Conservation (phyloP, 2,888 invertebrate species). For the Sinohyriopsis cumingii region DNA sequence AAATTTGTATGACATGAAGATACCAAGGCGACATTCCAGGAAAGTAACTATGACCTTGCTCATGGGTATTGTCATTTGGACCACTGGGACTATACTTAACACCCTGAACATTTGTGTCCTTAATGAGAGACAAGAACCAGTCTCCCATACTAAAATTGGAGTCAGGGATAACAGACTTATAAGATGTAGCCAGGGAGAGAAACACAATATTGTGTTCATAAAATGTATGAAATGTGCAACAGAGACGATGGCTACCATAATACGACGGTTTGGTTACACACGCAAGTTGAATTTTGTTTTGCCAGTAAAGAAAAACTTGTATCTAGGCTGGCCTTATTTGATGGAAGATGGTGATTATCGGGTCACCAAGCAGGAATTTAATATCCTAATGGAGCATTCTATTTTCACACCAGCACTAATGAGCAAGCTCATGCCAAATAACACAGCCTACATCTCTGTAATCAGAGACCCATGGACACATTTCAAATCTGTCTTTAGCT, state of each 20-base stretch:
- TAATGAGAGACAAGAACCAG: no score
- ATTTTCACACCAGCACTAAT: conserved; percentile 61
- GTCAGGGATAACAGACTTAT: no score
- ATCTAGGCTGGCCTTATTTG: conserved; percentile 67
- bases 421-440: conserved; percentile 56
- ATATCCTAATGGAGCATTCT: conserved; percentile 66
- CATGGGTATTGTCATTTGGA: no score
- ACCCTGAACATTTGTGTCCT: no score
- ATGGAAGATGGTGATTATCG: conserved; percentile 56
- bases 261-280: conserved; percentile 61
- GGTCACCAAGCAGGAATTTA: conserved; percentile 51
- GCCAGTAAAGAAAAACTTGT: conserved; percentile 56
- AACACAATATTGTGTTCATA: conserved; percentile 64
- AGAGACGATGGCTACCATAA: conserved; percentile 60
- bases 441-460: conserved; percentile 61
- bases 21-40: no score
- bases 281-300: conserved; percentile 62
- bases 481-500: conserved; percentile 64
- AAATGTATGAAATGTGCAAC: conserved; percentile 71
- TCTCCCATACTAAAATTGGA: no score
- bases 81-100: no score
- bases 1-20: no score
- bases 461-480: conserved; percentile 65
- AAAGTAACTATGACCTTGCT: no score
- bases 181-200: conserved; percentile 16